Percentiles rank a stretch among this genome's conserved stretches.
These are phyloP conservation scores for Calosoma granatense DNA, from an alignment of 1,140 invertebrate genomes.

Conservation along the genomic window DNA sequence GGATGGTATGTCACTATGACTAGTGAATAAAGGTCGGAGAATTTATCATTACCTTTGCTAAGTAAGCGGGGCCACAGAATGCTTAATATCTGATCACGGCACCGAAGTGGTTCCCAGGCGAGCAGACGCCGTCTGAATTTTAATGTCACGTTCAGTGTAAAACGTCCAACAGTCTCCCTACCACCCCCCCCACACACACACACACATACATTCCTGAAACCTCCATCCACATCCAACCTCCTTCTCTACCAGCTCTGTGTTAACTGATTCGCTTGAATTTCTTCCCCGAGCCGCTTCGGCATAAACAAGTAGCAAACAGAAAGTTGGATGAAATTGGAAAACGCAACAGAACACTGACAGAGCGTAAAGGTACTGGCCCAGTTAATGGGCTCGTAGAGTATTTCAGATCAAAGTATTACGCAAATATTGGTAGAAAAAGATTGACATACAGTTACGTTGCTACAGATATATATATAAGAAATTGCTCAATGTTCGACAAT, in stretches of 20 bases:
- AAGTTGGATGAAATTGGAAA: neutral
- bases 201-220: neutral
- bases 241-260: neutral
- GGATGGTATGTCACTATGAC: neutral
- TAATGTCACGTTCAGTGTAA: neutral
- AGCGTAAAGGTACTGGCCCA: too few species aligned
- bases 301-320: conserved; percentile 2
- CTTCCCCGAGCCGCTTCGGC: neutral
- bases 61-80: conserved; percentile 1
- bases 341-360: too few species aligned
- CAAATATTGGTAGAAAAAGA: too few species aligned
- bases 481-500: too few species aligned
- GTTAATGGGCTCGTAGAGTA: too few species aligned
- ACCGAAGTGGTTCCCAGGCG: neutral
- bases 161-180: neutral
- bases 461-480: too few species aligned
- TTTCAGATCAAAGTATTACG: too few species aligned
- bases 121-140: neutral
- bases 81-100: conserved; percentile 5
- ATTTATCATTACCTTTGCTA: conserved; percentile 8
- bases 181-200: neutral
- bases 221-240: neutral
- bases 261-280: neutral
- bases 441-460: too few species aligned
- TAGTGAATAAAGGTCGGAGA: neutral